phyloP scores from a whole-genome alignment of 92 coral and sea anemone genomes.

The Ricordea florida region DNA sequence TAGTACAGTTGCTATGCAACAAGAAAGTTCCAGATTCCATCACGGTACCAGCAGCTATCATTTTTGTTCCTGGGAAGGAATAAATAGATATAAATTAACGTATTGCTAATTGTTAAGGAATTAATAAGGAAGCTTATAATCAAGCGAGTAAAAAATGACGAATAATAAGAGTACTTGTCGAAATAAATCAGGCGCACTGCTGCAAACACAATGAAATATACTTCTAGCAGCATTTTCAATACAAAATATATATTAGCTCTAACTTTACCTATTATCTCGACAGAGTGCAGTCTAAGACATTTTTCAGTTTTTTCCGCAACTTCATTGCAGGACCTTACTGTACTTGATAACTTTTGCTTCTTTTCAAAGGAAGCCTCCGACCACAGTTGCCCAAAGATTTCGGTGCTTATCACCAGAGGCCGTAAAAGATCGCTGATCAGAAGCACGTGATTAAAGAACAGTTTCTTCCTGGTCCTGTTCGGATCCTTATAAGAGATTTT shows the following conservation, averaged over 20 bases:
- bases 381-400: slow-evolving; percentile 85
- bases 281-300: slow-evolving; percentile 53
- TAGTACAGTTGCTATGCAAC: slow-evolving; percentile 63
- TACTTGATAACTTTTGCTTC: slow-evolving; percentile 52
- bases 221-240: too few relatives aligned
- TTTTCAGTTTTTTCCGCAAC: slow-evolving; percentile 36
- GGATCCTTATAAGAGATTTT: slow-evolving; percentile 78
- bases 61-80: slow-evolving; percentile 60
- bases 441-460: slow-evolving; percentile 70
- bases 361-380: slow-evolving; percentile 81
- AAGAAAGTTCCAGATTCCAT: slow-evolving; percentile 72
- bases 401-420: slow-evolving; percentile 77
- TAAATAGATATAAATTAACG: not conserved
- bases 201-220: too few relatives aligned
- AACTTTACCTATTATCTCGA: slow-evolving; percentile 79
- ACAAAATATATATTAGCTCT: too few relatives aligned
- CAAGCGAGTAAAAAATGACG: not conserved
- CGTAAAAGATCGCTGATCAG: slow-evolving; percentile 70
- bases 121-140: not conserved
- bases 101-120: not conserved
- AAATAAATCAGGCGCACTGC: too few relatives aligned
- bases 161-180: not conserved
- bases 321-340: slow-evolving; percentile 34
- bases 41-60: slow-evolving; percentile 86
- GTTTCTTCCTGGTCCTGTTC: slow-evolving; percentile 67